phyloP scores from a whole-genome alignment of 1,140 invertebrate species.

The Dendrolimus punctatus region DNA sequence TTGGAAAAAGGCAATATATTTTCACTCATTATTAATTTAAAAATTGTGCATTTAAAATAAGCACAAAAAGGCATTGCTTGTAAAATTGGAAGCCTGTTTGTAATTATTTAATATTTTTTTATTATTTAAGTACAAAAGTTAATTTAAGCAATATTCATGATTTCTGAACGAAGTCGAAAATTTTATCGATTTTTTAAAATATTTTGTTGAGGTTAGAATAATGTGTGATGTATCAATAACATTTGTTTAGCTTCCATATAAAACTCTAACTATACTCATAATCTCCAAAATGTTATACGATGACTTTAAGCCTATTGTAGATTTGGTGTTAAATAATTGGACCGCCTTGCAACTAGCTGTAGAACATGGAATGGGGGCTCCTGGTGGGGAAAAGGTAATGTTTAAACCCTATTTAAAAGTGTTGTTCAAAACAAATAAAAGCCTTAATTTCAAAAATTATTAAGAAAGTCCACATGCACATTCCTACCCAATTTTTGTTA shows the following conservation, averaged over 20 bases:
- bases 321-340: conserved; percentile 77
- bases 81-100: no score
- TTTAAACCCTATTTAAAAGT: no score
- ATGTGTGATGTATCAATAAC: conserved; percentile 9
- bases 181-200: neutral
- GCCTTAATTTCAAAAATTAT: neutral
- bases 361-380: conserved; percentile 78
- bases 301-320: conserved; percentile 73
- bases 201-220: conserved; percentile 17
- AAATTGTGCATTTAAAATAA: no score
- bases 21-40: no score
- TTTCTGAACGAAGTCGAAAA: neutral
- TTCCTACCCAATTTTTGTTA: no score
- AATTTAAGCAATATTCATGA: no score
- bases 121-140: no score
- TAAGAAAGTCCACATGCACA: neutral
- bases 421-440: neutral
- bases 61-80: no score
- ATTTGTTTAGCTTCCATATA: conserved; percentile 5
- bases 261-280: conserved; percentile 3
- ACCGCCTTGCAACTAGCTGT: conserved; percentile 76
- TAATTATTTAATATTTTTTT: no score
- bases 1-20: no score
- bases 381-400: conserved; percentile 72
- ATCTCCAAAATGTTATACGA: conserved; percentile 51